A percentile compares a stretch with the other conserved stretches of the same genome.
These are phyloP conservation scores for Nymphalis io DNA, from an alignment of 1,140 invertebrate genomes.

Conservation along the genomic window DNA sequence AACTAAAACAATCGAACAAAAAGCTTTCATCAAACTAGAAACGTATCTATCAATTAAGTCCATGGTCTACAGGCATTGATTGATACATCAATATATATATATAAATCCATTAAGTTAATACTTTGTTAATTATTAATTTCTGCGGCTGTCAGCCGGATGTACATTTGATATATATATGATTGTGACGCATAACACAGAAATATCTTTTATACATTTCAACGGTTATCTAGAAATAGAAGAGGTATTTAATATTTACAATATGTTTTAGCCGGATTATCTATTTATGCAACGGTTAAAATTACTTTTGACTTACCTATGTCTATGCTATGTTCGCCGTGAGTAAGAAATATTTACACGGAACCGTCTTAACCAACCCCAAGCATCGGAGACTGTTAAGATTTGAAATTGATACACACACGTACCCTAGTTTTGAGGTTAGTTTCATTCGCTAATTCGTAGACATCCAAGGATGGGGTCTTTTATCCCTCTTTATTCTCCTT, in stretches of 20 bases:
- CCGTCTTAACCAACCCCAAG: too few relatives aligned
- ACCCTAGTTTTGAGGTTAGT: too few relatives aligned
- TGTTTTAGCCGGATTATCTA: not conserved
- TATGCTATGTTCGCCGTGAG: too few relatives aligned
- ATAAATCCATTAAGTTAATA: constrained; percentile 74
- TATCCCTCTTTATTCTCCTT: too few relatives aligned
- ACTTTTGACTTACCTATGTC: too few relatives aligned
- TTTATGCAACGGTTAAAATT: too few relatives aligned
- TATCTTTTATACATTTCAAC: not conserved
- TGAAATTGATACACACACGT: too few relatives aligned
- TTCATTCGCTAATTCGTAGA: too few relatives aligned
- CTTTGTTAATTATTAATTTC: constrained; percentile 71
- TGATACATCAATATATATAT: constrained; percentile 77
- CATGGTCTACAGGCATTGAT: constrained; percentile 57
- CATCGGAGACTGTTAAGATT: too few relatives aligned
- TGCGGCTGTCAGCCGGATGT: constrained; percentile 39
- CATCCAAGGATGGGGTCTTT: too few relatives aligned
- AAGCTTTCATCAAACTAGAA: constrained; percentile 47
- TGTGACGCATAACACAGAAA: not conserved
- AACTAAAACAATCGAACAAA: constrained; percentile 14
- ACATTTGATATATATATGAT: constrained; percentile 1
- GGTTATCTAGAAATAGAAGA: not conserved
- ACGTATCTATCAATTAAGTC: constrained; percentile 73
- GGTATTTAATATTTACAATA: not conserved
- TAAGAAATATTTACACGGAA: too few relatives aligned